phyloP scores from a whole-genome alignment of 2,797 vertebrate genomes.

The Siniperca undulata region DNA sequence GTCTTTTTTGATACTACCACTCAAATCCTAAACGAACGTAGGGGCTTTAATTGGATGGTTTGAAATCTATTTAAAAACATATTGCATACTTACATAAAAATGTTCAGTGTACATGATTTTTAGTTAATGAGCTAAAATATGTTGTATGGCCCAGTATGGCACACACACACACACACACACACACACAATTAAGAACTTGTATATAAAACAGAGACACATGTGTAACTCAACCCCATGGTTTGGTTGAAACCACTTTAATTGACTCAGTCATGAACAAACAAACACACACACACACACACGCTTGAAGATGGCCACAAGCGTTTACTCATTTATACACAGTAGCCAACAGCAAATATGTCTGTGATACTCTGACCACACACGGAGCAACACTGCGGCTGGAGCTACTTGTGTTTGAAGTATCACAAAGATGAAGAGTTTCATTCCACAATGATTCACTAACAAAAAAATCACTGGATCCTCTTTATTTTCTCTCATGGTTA shows the following conservation, averaged over 20 bases:
- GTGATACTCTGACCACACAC: slow-evolving; percentile 53
- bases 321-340: slow-evolving; percentile 41
- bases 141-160: not conserved
- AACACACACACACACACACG: slow-evolving; percentile 1
- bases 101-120: not conserved
- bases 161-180: not conserved
- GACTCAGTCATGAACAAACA: slow-evolving; percentile 39
- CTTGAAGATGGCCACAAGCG: slow-evolving; percentile 27
- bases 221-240: slow-evolving; percentile 15
- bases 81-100: not conserved
- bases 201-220: not conserved
- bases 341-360: slow-evolving; percentile 39
- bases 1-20: no score
- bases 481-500: not conserved
- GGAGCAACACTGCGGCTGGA: slow-evolving; percentile 37
- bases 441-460: not conserved
- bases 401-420: slow-evolving; percentile 4
- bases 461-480: not conserved
- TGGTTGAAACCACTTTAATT: slow-evolving; percentile 34
- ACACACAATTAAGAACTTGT: not conserved
- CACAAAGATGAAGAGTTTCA: not conserved
- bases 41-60: not conserved
- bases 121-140: not conserved
- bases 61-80: not conserved
- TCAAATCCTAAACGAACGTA: not conserved